Conservation (phyloP, 2,113 vertebrate genomes). For the Proterorhinus semilunaris region DNA sequence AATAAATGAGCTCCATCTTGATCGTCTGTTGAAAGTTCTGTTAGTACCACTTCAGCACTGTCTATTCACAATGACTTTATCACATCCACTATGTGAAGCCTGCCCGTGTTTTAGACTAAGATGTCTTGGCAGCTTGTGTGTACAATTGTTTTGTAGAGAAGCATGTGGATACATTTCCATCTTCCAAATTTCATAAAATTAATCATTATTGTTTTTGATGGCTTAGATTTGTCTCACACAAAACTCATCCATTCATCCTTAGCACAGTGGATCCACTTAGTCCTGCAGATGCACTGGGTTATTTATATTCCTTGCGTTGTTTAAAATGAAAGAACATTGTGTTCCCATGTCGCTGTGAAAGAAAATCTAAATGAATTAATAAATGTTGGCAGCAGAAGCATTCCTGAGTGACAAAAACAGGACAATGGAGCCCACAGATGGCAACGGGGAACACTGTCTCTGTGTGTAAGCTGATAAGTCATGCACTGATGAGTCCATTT, state of each 20-base stretch:
- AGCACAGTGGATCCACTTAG: slow-evolving; percentile 40
- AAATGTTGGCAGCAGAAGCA: slow-evolving; percentile 73
- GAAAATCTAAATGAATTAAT: slow-evolving; percentile 81
- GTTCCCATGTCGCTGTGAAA: slow-evolving; percentile 72
- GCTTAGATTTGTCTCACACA: slow-evolving; percentile 27
- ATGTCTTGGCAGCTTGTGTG: not conserved
- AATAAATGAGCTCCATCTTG: slow-evolving; percentile 58
- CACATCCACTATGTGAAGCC: slow-evolving; percentile 8
- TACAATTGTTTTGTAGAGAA: not conserved
- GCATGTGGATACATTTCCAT: not conserved
- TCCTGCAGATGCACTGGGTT: slow-evolving; percentile 57
- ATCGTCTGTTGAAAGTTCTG: slow-evolving; percentile 51
- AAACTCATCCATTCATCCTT: slow-evolving; percentile 43
- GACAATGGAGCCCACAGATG: slow-evolving; percentile 74
- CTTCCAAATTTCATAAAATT: not conserved
- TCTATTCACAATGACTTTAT: slow-evolving; percentile 18
- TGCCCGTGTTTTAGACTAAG: slow-evolving; percentile 9
- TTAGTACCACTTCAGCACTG: slow-evolving; percentile 28
- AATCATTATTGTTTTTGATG: not conserved
- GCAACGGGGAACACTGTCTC: slow-evolving; percentile 68
- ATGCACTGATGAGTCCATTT: slow-evolving; percentile 79
- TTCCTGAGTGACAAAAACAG: slow-evolving; percentile 63
- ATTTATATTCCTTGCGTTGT: slow-evolving; percentile 69
- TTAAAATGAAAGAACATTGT: slow-evolving; percentile 70
- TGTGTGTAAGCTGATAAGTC: slow-evolving; percentile 81